These are phyloP conservation scores for Caenorhabditis zanzibari DNA, from an alignment of 2,888 invertebrate genomes.

Conservation along the genomic window DNA sequence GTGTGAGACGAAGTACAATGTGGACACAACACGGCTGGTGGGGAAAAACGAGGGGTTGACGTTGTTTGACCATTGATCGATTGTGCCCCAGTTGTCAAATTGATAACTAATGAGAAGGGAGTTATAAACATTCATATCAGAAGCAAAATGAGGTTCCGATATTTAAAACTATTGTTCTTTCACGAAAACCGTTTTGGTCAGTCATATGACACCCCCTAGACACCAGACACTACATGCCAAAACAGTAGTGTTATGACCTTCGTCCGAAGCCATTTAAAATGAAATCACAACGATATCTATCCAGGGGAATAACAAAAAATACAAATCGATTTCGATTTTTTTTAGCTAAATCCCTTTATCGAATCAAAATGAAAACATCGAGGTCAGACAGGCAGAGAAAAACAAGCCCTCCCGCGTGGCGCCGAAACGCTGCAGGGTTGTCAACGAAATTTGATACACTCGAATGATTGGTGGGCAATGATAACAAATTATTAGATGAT, in stretches of 20 bases:
- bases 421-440: constrained; percentile 30
- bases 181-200: constrained; percentile 17
- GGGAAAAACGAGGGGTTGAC: constrained; percentile 5
- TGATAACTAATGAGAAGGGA: constrained; percentile 32
- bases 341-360: neutral
- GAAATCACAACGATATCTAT: neutral
- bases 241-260: constrained; percentile 27
- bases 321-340: neutral
- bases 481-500: constrained; percentile 42
- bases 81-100: constrained; percentile 26
- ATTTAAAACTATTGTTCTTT: constrained; percentile 20
- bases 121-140: constrained; percentile 33
- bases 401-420: constrained; percentile 23
- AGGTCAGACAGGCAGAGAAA: constrained; percentile 28
- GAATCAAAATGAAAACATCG: constrained; percentile 21
- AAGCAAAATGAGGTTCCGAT: neutral
- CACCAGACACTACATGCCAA: constrained; percentile 26
- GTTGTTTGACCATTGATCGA: constrained; percentile 61
- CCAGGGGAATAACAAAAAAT: neutral
- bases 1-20: constrained; percentile 48
- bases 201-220: constrained; percentile 32
- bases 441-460: constrained; percentile 53
- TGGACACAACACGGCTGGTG: constrained; percentile 46
- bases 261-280: neutral
- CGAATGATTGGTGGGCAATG: constrained; percentile 18